Conservation (phyloP, 2,113 vertebrate species). For the Cynopterus brachyotis region DNA sequence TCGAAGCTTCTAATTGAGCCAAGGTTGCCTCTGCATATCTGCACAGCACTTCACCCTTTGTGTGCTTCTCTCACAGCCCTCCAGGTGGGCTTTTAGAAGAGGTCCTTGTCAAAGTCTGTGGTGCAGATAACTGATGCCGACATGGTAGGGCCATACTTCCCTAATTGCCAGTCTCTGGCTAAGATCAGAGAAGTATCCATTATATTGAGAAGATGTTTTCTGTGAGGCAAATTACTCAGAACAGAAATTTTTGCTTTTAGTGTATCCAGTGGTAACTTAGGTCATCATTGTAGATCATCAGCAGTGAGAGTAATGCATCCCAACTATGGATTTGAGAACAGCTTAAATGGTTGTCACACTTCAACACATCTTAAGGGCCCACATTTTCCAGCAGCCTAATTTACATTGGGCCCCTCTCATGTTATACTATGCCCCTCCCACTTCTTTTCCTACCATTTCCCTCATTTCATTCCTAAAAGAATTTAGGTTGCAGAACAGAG, state of each 20-base stretch:
- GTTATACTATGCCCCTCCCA: neutral
- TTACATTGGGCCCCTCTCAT: neutral
- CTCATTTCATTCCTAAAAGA: neutral
- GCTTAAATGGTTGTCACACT: neutral
- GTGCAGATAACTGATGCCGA: neutral
- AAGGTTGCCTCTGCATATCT: neutral
- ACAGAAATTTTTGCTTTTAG: neutral
- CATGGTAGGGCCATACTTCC: neutral
- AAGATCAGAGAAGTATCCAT: neutral
- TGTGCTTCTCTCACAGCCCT: neutral
- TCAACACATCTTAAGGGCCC: neutral
- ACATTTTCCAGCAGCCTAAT: neutral
- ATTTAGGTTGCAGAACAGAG: constrained; percentile 13
- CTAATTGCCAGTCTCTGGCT: neutral
- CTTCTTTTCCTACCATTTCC: neutral
- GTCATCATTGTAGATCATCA: neutral
- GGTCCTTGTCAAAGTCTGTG: neutral
- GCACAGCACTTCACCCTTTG: rapidly evolving
- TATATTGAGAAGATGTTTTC: constrained; percentile 20
- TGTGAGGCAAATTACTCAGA: neutral
- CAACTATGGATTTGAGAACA: neutral
- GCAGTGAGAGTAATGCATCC: neutral
- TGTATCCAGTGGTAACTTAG: neutral
- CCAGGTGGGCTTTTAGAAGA: neutral
- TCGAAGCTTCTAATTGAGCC: neutral